phyloP scores from a whole-genome alignment of 2,797 vertebrate species.

The Fringilla coelebs region DNA sequence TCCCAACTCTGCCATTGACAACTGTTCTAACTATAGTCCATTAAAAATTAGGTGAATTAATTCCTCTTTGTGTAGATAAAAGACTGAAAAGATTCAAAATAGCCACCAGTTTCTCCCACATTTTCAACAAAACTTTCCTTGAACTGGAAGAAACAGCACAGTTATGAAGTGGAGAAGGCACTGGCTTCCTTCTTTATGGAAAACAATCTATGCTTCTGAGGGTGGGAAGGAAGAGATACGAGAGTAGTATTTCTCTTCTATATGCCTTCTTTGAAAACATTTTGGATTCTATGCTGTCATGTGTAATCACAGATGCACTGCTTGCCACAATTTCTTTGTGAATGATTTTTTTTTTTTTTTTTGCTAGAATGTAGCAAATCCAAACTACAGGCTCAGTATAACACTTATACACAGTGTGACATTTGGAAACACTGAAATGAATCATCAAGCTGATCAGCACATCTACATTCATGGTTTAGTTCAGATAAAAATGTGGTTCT shows the following conservation, averaged over 20 bases:
- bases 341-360: not conserved
- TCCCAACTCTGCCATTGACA: not conserved
- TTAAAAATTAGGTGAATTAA: not conserved
- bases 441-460: not conserved
- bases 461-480: not conserved
- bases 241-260: not conserved
- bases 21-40: not conserved
- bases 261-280: not conserved
- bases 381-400: not conserved
- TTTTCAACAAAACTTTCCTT: not conserved
- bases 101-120: not conserved
- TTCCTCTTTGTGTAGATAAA: not conserved
- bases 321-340: not conserved
- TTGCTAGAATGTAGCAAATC: not conserved
- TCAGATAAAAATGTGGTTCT: not conserved
- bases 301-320: not conserved
- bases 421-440: constrained; percentile 16
- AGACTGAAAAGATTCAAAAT: not conserved
- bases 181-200: not conserved
- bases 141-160: not conserved
- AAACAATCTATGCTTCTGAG: not conserved
- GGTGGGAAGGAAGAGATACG: not conserved
- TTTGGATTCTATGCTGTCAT: not conserved
- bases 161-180: not conserved
- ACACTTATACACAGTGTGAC: not conserved